A percentile compares a stretch with the other conserved stretches of the same genome.
phyloP scores from a whole-genome alignment of 1,140 invertebrate genomes.

The Macrosteles quadrilineatus region DNA sequence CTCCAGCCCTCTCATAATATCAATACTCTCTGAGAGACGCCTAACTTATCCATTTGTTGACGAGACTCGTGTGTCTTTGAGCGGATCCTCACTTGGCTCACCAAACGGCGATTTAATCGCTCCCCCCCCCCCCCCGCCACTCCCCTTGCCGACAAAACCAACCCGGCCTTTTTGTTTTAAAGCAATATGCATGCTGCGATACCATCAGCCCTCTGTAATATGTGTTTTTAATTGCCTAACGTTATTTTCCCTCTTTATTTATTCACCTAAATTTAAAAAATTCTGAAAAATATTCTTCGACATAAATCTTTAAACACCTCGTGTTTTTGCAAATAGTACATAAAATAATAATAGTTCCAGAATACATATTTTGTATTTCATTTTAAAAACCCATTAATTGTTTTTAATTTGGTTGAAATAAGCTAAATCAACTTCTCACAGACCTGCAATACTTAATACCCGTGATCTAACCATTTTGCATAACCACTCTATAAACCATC shows the following conservation, averaged over 20 bases:
- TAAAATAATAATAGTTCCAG: too few species aligned
- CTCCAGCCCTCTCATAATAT: conserved; percentile 16
- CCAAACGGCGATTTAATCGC: conserved; percentile 8
- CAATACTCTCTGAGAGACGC: conserved; percentile 5
- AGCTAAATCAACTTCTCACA: too few species aligned
- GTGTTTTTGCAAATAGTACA: too few species aligned
- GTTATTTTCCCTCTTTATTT: neutral
- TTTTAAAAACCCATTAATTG: too few species aligned
- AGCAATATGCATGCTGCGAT: conserved; percentile 13
- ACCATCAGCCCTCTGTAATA: conserved; percentile 3
- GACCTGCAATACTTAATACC: too few species aligned
- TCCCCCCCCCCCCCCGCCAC: neutral
- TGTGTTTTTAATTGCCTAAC: conserved; percentile 13
- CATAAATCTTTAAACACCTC: too few species aligned
- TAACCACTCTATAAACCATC: too few species aligned
- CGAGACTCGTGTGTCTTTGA: neutral
- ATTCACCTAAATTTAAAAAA: too few species aligned
- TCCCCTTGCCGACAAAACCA: neutral
- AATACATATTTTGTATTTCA: too few species aligned
- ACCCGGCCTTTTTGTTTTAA: neutral
- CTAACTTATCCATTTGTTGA: conserved; percentile 8
- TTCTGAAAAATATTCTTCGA: too few species aligned
- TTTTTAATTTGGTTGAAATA: too few species aligned
- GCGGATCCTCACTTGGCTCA: neutral
- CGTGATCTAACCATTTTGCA: too few species aligned